A percentile compares a stretch with the other conserved stretches of the same genome.
These are phyloP conservation scores for Tanypteryx hageni DNA, from an alignment of 2,888 invertebrate genomes.

Conservation along the genomic window DNA sequence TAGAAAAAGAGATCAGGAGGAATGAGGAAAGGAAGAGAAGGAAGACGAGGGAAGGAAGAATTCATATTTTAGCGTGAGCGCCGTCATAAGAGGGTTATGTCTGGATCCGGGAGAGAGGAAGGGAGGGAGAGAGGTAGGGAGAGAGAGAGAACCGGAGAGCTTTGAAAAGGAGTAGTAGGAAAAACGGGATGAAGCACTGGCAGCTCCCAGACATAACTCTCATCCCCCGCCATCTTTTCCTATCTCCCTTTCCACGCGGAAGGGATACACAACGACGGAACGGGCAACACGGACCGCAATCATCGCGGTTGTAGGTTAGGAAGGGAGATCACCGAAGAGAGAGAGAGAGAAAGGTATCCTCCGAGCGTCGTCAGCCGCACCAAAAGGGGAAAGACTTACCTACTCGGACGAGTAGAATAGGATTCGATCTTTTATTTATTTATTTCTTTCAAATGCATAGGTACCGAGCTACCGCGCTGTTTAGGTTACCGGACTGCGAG, in stretches of 20 bases:
- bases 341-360: background rate
- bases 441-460: background rate
- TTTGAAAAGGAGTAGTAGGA: background rate
- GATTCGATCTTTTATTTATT: background rate
- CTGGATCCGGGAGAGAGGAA: background rate
- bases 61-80: slow-evolving; percentile 39
- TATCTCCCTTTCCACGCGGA: slow-evolving; percentile 1
- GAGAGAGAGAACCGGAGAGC: background rate
- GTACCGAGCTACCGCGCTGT: background rate
- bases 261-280: slow-evolving; percentile 38
- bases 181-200: slow-evolving; percentile 34
- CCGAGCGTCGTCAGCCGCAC: background rate
- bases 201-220: slow-evolving; percentile 54
- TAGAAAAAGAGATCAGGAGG: no score
- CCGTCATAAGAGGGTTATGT: background rate
- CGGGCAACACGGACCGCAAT: slow-evolving; percentile 38
- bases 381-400: background rate
- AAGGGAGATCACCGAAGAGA: slow-evolving; percentile 3
- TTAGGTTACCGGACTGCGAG: background rate
- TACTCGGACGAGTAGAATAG: background rate
- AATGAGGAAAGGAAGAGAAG: background rate
- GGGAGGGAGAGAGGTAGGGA: background rate
- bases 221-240: slow-evolving; percentile 55
- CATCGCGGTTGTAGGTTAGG: slow-evolving; percentile 20
- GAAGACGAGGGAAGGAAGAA: background rate